These are phyloP conservation scores for Bombyx mandarina DNA, from an alignment of 1,140 invertebrate genomes.

Conservation along the genomic window DNA sequence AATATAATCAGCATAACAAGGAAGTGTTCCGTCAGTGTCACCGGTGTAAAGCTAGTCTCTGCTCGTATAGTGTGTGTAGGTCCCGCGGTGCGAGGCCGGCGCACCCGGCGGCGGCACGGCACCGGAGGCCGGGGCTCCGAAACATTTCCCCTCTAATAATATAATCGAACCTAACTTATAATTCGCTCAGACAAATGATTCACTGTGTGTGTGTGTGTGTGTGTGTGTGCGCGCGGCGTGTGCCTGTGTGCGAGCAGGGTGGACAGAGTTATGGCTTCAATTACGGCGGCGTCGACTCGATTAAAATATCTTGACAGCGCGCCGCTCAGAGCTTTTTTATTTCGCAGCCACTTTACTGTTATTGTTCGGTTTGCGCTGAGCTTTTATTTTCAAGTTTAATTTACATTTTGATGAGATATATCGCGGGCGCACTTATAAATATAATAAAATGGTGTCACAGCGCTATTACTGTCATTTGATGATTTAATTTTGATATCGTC, in stretches of 20 bases:
- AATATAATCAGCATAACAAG: no score
- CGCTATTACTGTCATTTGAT: no score
- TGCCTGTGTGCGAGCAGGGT: slow-evolving; percentile 61
- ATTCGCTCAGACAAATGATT: slow-evolving; percentile 43
- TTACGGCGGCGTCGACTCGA: slow-evolving; percentile 47
- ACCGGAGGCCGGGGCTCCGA: slow-evolving; percentile 9
- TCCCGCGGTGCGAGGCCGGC: no score
- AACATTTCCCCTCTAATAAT: slow-evolving; percentile 30
- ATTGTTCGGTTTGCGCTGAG: slow-evolving; percentile 20
- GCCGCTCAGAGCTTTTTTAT: slow-evolving; percentile 38
- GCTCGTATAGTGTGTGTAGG: no score
- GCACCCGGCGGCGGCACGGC: no score
- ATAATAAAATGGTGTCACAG: no score
- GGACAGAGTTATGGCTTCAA: slow-evolving; percentile 63
- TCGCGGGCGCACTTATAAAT: no score
- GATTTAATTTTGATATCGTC: no score
- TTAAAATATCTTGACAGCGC: slow-evolving; percentile 58
- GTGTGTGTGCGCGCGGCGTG: neutral
- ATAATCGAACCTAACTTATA: slow-evolving; percentile 33
- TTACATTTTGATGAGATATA: neutral
- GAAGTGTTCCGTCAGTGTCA: no score
- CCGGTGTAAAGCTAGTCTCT: no score
- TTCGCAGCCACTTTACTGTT: slow-evolving; percentile 32
- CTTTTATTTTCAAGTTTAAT: slow-evolving; percentile 6
- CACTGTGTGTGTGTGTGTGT: slow-evolving; percentile 24